These are phyloP conservation scores for Lerema accius DNA, from an alignment of 1,140 invertebrate genomes.

Conservation along the genomic window DNA sequence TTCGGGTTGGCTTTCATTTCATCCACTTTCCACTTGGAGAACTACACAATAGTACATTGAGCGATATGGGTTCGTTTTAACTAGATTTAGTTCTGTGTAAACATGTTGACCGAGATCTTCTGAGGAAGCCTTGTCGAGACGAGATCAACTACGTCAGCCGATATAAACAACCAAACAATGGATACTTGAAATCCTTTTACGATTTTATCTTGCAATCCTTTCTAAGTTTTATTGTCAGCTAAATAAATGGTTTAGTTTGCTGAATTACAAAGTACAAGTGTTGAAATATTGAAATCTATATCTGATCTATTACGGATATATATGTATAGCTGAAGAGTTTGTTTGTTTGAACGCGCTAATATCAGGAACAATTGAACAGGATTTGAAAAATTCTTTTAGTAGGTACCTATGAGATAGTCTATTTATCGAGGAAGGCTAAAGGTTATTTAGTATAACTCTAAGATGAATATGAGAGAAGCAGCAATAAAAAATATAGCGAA, in stretches of 20 bases:
- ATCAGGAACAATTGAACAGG: no score
- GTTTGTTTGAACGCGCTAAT: no score
- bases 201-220: conserved; percentile 20
- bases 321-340: no score
- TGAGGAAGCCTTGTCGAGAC: background rate
- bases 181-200: conserved; percentile 16
- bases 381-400: no score
- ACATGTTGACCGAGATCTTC: conserved; percentile 6
- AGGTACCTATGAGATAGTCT: no score
- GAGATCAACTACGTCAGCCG: conserved; percentile 19
- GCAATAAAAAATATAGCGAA: no score
- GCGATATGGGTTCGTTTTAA: conserved; percentile 19
- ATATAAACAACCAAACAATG: conserved; percentile 16
- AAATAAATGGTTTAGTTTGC: conserved; percentile 1
- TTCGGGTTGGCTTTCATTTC: background rate
- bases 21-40: conserved; percentile 1
- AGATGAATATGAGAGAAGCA: no score
- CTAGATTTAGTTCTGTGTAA: conserved; percentile 28
- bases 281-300: no score
- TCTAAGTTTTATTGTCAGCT: conserved; percentile 15
- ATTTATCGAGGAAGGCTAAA: no score
- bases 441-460: no score
- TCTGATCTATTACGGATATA: no score
- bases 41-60: conserved; percentile 5
- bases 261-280: background rate